Conservation (phyloP, 2,113 vertebrate species). For the Sitta europaea region DNA sequence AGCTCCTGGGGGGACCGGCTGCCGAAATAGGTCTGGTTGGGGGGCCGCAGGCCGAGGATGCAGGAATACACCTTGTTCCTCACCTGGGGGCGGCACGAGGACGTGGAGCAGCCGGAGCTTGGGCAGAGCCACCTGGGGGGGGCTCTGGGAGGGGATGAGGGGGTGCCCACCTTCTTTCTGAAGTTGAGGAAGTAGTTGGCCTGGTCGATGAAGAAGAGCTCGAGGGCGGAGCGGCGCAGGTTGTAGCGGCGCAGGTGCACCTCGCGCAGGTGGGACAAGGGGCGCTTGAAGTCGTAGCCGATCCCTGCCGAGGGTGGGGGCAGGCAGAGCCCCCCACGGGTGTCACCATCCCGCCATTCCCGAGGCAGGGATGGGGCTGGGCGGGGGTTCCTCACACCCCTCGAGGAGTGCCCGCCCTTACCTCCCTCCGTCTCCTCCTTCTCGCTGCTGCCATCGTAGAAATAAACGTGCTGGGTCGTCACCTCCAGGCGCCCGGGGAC, state of each 20-base stretch:
- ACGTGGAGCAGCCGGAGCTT: fast-evolving
- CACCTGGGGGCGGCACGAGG: conserved; percentile 63
- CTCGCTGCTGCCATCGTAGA: conserved; percentile 89
- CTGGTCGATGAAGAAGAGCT: conserved; percentile 98
- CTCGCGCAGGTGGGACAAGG: conserved; percentile 90
- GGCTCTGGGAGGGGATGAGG: fast-evolving
- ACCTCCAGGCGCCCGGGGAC: conserved; percentile 89
- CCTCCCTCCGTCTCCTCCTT: conserved; percentile 96
- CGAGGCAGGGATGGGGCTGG: fast-evolving
- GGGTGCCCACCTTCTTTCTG: conserved; percentile 78
- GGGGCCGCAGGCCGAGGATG: conserved; percentile 86
- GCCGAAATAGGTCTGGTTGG: conserved; percentile 86
- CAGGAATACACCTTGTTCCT: conserved; percentile 93
- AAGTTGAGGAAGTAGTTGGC: conserved; percentile 99
- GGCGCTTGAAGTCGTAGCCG: conserved; percentile 91
- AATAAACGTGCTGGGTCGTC: conserved; percentile 93
- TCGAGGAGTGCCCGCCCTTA: neutral
- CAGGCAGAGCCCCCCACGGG: fast-evolving
- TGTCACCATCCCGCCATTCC: neutral
- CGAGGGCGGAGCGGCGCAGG: conserved; percentile 90
- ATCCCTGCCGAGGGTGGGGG: conserved; percentile 72
- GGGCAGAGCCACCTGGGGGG: fast-evolving
- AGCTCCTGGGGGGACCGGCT: conserved; percentile 94
- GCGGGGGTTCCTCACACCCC: neutral
- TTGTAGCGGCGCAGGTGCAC: conserved; percentile 95